Evolutionary conservation across 2,797 vertebrate species (phyloP).

Genomic region (Aulostomus chinensis): DNA sequence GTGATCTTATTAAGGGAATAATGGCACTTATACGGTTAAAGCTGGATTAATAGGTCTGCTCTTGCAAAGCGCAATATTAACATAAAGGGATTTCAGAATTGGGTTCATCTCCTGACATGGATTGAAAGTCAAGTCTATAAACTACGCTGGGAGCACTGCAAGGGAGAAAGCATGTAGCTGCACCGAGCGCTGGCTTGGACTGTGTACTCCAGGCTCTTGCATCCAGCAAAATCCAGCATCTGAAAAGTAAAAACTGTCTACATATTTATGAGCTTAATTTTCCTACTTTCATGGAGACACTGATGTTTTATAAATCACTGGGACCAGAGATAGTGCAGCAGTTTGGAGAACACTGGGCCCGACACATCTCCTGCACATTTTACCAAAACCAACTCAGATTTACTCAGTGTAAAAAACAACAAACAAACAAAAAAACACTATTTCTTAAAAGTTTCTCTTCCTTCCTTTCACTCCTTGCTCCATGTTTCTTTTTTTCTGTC

Average conservation of each 20-base stretch:
- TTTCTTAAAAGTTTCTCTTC: slow-evolving; percentile 65
- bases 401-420: too few species aligned
- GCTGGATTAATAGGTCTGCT: slow-evolving; percentile 84
- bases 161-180: slow-evolving; percentile 27
- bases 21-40: slow-evolving; percentile 84
- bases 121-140: slow-evolving; percentile 62
- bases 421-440: slow-evolving; percentile 3
- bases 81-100: slow-evolving; percentile 84
- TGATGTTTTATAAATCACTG: slow-evolving; percentile 48
- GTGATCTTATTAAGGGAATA: slow-evolving; percentile 88
- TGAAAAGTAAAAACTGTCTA: slow-evolving; percentile 20
- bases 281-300: slow-evolving; percentile 27
- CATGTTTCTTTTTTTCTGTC: slow-evolving; percentile 4
- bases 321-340: slow-evolving; percentile 1
- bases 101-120: slow-evolving; percentile 74
- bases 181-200: slow-evolving; percentile 21
- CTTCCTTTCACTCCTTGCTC: slow-evolving; percentile 13
- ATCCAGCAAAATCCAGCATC: slow-evolving; percentile 33
- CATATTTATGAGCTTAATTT: slow-evolving; percentile 51
- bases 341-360: background rate
- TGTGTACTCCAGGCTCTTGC: slow-evolving; percentile 8
- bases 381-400: background rate
- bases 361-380: slow-evolving; percentile 6
- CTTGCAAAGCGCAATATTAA: slow-evolving; percentile 83
- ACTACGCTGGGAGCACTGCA: slow-evolving; percentile 38